Evolutionary conservation across 2,797 vertebrate genomes (phyloP).

Genomic region (Myiotriccus ornatus): DNA sequence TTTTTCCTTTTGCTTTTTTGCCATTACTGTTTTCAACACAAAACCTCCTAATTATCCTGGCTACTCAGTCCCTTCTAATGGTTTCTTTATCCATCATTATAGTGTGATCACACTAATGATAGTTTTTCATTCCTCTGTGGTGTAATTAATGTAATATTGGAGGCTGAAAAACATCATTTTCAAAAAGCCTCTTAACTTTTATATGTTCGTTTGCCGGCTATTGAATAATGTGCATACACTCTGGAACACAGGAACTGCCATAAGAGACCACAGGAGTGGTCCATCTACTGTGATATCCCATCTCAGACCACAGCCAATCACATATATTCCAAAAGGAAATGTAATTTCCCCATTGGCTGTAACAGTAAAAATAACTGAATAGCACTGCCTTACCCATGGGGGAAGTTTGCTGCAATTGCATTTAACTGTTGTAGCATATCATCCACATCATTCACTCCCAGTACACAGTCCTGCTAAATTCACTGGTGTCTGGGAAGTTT

Average conservation of each 20-base stretch:
- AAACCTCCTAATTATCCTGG: constrained; percentile 42
- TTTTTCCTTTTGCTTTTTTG: constrained; percentile 5
- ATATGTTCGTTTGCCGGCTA: constrained; percentile 27
- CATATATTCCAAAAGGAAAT: constrained; percentile 16
- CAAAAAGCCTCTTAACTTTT: constrained; percentile 41
- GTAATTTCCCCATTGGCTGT: constrained; percentile 16
- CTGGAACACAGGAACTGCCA: background rate
- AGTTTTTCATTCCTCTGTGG: constrained; percentile 31
- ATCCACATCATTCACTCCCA: background rate
- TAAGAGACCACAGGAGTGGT: background rate
- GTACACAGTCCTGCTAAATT: background rate
- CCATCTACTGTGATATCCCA: background rate
- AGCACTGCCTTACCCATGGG: background rate
- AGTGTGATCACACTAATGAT: constrained; percentile 48
- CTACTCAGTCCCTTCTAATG: constrained; percentile 22
- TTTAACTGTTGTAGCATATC: constrained; percentile 11
- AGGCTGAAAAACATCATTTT: constrained; percentile 21
- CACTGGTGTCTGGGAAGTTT: background rate
- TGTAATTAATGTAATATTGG: constrained; percentile 43
- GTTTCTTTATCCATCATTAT: constrained; percentile 42
- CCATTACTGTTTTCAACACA: constrained; percentile 10
- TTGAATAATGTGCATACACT: background rate
- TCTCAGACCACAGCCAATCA: background rate
- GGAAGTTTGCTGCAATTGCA: background rate
- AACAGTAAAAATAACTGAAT: constrained; percentile 16